Evolutionary conservation across 2,888 invertebrate genomes (phyloP), one percentile per base, ranked within the genome.

Genomic region (Cryptophagus acutangulus): DNA sequence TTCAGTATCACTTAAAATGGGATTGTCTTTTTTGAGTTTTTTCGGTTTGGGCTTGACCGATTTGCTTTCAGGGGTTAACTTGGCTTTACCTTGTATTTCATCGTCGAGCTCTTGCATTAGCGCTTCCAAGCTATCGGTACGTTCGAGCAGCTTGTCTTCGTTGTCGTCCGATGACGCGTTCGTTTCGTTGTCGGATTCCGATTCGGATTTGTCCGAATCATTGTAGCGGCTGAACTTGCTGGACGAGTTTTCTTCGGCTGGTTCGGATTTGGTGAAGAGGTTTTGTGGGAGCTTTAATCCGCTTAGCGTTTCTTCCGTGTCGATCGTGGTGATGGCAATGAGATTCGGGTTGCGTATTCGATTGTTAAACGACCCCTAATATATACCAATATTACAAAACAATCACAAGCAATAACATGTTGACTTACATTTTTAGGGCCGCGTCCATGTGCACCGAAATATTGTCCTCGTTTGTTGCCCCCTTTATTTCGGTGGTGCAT

Each of bases 181-280:
- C 5, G 9, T 16, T 13, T 31, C 31, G 3, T 16, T 16, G 5
- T 31, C 62, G 2, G 66, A 63, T 36, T 68, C 68, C 0, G 72
- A 71, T 36, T 67, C 71, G 0, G 73, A 72, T 38, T 65, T 63
- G 49, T 72, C 72, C 0, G 70, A 69, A 43, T 69, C 67, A 40
- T 74, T 68, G 46, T 72, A 74, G 13, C 75, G 66, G 53, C 71
- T 72, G 56, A 76, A 76, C 58, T 76, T 75, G 46, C 65, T 68
- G 4, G 49, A 52, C 2, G 46, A 45, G 24, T 36, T 46, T 36
- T 52, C 53, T 33, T 48, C 35, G 2, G 26, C 29, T 16, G 35
- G 38, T 14, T 46, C 41, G 24, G 35, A 40, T 33, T 57, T 58
- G 35, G 55, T 54, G 38, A 64, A 66, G 14, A 63, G 52, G 41